A percentile compares a stretch with the other conserved stretches of the same genome.
Conservation (phyloP, 2,888 invertebrate genomes). For the Camponotus fellah region DNA sequence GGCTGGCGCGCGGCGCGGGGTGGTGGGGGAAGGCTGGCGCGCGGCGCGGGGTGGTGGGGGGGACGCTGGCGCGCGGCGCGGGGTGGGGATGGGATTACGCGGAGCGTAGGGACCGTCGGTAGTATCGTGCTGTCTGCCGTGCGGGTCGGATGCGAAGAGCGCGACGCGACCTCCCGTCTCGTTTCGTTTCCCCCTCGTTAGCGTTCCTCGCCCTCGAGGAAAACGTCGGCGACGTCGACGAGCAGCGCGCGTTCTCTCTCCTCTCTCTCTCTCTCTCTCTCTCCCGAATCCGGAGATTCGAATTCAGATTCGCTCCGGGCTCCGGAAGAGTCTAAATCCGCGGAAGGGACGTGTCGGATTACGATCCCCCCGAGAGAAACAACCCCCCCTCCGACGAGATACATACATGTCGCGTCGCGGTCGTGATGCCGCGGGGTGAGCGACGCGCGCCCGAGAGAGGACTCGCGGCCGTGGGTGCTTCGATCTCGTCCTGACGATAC, state of each 20-base stretch:
- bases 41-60: conserved; percentile 70
- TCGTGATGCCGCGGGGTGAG: conserved; percentile 71
- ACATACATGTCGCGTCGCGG: conserved; percentile 73
- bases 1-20: conserved; percentile 59
- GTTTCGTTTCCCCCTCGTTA: conserved; percentile 19
- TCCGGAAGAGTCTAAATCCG: conserved; percentile 31
- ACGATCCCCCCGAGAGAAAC: conserved; percentile 20
- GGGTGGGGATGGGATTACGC: conserved; percentile 77
- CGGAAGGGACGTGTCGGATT: conserved; percentile 28
- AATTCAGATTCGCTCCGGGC: too few relatives aligned
- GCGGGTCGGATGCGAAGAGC: conserved; percentile 74
- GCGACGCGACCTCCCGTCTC: conserved; percentile 39
- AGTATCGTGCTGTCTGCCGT: conserved; percentile 83
- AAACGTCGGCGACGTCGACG: conserved; percentile 35
- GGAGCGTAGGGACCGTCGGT: conserved; percentile 75
- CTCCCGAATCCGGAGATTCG: too few relatives aligned
- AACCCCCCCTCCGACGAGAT: conserved; percentile 16
- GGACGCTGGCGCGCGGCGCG: conserved; percentile 48
- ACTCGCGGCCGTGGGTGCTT: conserved; percentile 63
- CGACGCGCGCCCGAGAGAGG: conserved; percentile 66
- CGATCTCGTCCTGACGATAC: conserved; percentile 73
- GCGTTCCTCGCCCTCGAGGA: conserved; percentile 16
- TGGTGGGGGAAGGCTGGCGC: conserved; percentile 82
- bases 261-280: background rate
- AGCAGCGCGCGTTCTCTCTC: conserved; percentile 18